phyloP scores from a whole-genome alignment of 2,113 vertebrate genomes.

The Helogale parvula region DNA sequence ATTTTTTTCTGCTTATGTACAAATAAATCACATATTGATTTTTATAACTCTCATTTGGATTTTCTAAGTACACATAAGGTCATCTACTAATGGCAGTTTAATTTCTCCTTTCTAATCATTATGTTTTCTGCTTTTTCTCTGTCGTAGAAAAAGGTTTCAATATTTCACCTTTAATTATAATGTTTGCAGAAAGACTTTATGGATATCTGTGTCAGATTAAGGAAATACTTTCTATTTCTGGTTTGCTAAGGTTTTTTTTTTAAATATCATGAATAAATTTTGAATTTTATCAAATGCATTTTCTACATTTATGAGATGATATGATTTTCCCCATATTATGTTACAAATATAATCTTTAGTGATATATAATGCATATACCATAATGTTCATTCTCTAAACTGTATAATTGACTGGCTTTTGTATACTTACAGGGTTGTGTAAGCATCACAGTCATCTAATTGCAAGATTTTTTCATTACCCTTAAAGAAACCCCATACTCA shows the following conservation, averaged over 20 bases:
- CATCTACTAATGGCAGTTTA: background rate
- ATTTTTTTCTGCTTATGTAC: background rate
- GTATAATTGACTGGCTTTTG: background rate
- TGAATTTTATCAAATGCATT: background rate
- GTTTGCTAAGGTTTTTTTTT: background rate
- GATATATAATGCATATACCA: background rate
- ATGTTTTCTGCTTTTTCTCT: background rate
- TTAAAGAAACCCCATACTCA: background rate
- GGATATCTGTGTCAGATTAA: background rate
- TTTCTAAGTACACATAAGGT: background rate
- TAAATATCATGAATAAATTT: background rate
- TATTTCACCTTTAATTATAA: background rate
- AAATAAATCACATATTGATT: background rate
- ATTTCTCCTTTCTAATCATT: background rate
- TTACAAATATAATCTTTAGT: background rate
- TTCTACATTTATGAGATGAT: background rate
- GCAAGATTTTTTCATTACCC: background rate
- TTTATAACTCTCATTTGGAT: background rate
- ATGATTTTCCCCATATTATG: background rate
- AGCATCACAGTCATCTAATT: background rate
- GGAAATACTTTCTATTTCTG: background rate
- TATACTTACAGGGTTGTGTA: background rate
- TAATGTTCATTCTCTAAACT: background rate
- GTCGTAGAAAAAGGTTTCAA: background rate
- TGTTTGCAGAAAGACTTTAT: background rate